These are phyloP conservation scores for Mythimna ferrago DNA, from an alignment of 2,888 invertebrate genomes.

Conservation along the genomic window DNA sequence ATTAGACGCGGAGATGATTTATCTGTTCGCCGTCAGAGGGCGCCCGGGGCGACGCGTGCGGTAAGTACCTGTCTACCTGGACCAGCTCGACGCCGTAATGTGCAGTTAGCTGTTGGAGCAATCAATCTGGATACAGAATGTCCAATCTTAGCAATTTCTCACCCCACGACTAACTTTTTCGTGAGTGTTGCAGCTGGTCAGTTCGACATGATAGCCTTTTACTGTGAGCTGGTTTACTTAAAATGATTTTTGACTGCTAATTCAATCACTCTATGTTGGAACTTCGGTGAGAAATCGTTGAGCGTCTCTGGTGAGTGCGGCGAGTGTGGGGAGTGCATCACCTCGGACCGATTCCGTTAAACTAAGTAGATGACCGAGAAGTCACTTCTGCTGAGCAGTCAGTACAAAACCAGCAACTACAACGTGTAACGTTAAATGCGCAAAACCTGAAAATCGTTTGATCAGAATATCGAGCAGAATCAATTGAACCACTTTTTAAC, in stretches of 20 bases:
- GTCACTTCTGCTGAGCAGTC: background rate
- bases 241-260: background rate
- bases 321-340: background rate
- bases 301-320: background rate
- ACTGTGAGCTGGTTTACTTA: background rate
- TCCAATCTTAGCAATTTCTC: background rate
- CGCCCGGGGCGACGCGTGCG: background rate
- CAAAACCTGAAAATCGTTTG: no score
- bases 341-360: background rate
- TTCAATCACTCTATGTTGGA: background rate
- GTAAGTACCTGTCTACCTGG: background rate
- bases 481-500: no score
- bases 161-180: background rate
- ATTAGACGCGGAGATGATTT: slow-evolving; percentile 18
- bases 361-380: slow-evolving; percentile 1
- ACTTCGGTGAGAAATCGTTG: background rate
- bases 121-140: background rate
- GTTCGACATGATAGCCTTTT: background rate
- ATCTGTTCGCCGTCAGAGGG: slow-evolving; percentile 3
- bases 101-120: background rate
- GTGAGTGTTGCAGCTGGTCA: background rate
- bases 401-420: background rate
- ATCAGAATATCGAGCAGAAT: no score
- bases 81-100: slow-evolving; percentile 9
- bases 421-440: no score